Percentiles rank a stretch among this genome's conserved stretches.
Evolutionary conservation across 2,888 invertebrate species (phyloP).

Genomic region (Deroplatys truncata): DNA sequence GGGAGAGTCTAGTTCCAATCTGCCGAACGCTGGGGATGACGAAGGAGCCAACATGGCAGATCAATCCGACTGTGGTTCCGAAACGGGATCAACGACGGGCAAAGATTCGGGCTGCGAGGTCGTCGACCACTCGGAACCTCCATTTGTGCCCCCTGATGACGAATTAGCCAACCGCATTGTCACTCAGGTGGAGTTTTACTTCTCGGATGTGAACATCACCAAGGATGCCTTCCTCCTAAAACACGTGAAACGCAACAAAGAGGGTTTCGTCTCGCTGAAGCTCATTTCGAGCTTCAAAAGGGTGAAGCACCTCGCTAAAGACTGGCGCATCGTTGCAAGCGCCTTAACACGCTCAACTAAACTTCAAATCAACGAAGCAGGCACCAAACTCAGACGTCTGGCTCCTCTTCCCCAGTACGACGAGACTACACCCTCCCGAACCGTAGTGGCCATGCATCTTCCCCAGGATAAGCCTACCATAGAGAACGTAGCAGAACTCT

Average conservation of each 20-base stretch:
- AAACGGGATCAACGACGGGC: slow-evolving; percentile 58
- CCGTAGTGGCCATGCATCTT: slow-evolving; percentile 82
- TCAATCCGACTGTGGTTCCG: slow-evolving; percentile 62
- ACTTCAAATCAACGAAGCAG: slow-evolving; percentile 84
- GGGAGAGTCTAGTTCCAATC: slow-evolving; percentile 34
- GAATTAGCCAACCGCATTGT: slow-evolving; percentile 75
- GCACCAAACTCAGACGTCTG: slow-evolving; percentile 81
- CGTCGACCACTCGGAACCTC: slow-evolving; percentile 46
- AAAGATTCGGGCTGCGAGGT: slow-evolving; percentile 50
- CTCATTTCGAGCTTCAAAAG: slow-evolving; percentile 92
- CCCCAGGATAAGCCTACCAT: slow-evolving; percentile 81
- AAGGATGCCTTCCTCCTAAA: slow-evolving; percentile 94
- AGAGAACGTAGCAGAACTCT: slow-evolving; percentile 87
- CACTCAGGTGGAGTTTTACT: slow-evolving; percentile 90
- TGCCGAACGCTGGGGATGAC: slow-evolving; percentile 44
- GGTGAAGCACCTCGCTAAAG: slow-evolving; percentile 89
- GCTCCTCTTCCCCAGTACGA: slow-evolving; percentile 85
- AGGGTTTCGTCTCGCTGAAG: slow-evolving; percentile 92
- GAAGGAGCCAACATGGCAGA: slow-evolving; percentile 60
- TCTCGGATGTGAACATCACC: slow-evolving; percentile 90
- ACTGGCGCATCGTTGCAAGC: slow-evolving; percentile 89
- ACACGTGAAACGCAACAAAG: slow-evolving; percentile 91
- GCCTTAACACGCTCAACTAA: slow-evolving; percentile 74
- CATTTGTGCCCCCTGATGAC: slow-evolving; percentile 63
- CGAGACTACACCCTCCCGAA: slow-evolving; percentile 88